Conservation (phyloP, 1,140 invertebrate species). For the Heliconius hewitsoni region DNA sequence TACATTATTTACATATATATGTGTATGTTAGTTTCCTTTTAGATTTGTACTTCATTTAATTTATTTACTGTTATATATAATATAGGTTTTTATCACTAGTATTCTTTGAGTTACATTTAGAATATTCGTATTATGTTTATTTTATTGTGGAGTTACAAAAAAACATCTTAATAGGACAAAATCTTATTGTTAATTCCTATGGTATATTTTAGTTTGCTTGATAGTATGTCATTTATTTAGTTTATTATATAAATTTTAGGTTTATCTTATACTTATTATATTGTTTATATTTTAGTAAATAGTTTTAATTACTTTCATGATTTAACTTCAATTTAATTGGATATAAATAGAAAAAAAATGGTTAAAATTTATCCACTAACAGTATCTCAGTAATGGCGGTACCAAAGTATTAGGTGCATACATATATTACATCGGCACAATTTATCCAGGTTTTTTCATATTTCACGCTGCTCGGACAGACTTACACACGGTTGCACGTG, state of each 20-base stretch:
- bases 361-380: not conserved
- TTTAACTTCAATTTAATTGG: not conserved
- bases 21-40: not conserved
- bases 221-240: not conserved
- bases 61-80: not conserved
- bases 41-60: not conserved
- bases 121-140: not conserved
- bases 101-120: not conserved
- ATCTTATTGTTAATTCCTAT: not conserved
- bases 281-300: not conserved
- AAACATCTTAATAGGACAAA: not conserved
- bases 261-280: not conserved
- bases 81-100: not conserved
- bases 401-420: not conserved
- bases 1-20: not conserved
- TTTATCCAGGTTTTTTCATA: constrained; percentile 58
- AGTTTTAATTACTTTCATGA: not conserved
- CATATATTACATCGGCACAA: constrained; percentile 17
- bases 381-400: too few relatives aligned
- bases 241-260: not conserved
- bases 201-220: not conserved
- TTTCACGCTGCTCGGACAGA: constrained; percentile 85
- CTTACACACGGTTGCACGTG: constrained; percentile 93
- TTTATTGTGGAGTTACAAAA: not conserved
- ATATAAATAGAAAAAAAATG: not conserved